Conservation (phyloP, 2,113 vertebrate species). For the Thermophis baileyi region DNA sequence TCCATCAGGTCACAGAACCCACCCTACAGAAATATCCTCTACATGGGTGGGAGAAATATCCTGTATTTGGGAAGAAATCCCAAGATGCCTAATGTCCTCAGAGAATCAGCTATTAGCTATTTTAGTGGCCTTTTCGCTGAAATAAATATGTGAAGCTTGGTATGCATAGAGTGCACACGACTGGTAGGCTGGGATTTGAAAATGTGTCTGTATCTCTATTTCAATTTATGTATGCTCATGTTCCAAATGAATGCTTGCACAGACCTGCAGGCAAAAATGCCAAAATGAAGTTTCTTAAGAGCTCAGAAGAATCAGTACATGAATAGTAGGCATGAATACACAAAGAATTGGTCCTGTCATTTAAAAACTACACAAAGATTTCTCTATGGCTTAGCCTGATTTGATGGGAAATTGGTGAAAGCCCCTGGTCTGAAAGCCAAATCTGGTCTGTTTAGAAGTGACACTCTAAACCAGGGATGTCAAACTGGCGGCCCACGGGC, state of each 20-base stretch:
- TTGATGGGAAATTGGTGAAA: not conserved
- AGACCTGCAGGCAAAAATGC: not conserved
- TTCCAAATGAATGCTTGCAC: not conserved
- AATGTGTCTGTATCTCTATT: not conserved
- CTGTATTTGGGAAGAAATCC: not conserved
- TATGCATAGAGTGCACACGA: not conserved
- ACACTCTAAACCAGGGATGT: not conserved
- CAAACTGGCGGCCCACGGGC: too few relatives aligned
- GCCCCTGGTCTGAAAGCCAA: not conserved
- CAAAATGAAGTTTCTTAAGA: not conserved
- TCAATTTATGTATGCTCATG: not conserved
- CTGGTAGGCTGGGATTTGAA: not conserved
- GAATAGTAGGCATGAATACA: not conserved
- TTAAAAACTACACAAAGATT: not conserved
- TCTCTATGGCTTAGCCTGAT: not conserved
- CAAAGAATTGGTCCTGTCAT: not conserved
- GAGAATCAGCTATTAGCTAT: not conserved
- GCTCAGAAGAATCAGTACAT: not conserved
- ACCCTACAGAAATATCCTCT: not conserved
- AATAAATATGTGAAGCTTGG: not conserved
- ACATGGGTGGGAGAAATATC: not conserved
- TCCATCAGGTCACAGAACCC: not conserved
- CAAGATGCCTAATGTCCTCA: not conserved
- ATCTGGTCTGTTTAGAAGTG: not conserved
- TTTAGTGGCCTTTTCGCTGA: not conserved